phyloP scores from a whole-genome alignment of 1,140 invertebrate genomes.

The Euglossa dilemma region DNA sequence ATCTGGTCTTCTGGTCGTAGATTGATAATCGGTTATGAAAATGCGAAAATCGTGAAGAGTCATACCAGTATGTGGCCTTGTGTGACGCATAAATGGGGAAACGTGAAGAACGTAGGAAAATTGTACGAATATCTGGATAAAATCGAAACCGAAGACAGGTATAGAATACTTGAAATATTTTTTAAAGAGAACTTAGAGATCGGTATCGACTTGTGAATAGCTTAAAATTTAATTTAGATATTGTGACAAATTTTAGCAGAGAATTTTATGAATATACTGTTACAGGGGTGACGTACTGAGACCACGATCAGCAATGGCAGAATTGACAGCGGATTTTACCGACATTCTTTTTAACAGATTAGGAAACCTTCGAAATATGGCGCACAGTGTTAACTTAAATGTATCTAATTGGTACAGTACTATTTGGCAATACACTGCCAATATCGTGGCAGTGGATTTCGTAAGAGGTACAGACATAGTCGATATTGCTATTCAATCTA shows the following conservation, averaged over 20 bases:
- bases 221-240: background rate
- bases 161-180: background rate
- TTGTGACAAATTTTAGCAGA: no score
- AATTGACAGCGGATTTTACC: slow-evolving; percentile 84
- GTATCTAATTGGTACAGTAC: slow-evolving; percentile 84
- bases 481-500: slow-evolving; percentile 84
- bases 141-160: slow-evolving; percentile 65
- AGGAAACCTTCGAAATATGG: slow-evolving; percentile 83
- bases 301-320: slow-evolving; percentile 85
- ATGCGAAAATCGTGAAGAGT: slow-evolving; percentile 70
- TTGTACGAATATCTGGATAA: slow-evolving; percentile 81
- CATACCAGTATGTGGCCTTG: slow-evolving; percentile 77
- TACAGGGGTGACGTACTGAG: slow-evolving; percentile 44
- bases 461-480: slow-evolving; percentile 84
- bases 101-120: slow-evolving; percentile 81
- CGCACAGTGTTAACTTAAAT: slow-evolving; percentile 84
- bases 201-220: no score
- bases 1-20: slow-evolving; percentile 83
- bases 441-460: slow-evolving; percentile 86
- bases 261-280: background rate
- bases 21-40: slow-evolving; percentile 85
- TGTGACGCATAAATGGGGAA: slow-evolving; percentile 85
- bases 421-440: slow-evolving; percentile 83
- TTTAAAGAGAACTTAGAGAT: no score
- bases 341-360: slow-evolving; percentile 83